Percentiles rank a stretch among this genome's conserved stretches.
phyloP scores from a whole-genome alignment of 2,113 vertebrate genomes.

The Microtus ochrogaster region DNA sequence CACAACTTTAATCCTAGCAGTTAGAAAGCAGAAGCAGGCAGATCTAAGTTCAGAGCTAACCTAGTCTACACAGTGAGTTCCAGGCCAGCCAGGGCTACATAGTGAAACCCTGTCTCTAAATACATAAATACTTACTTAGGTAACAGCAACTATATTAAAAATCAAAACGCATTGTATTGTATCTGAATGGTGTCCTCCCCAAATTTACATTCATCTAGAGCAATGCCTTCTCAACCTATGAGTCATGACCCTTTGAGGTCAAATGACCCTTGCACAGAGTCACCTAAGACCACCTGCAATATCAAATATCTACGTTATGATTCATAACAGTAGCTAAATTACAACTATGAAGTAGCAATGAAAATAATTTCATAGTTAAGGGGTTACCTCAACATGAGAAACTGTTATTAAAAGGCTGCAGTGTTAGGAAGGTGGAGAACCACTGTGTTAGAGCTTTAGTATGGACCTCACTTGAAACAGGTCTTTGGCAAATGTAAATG shows the following conservation, averaged over 20 bases:
- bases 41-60: neutral
- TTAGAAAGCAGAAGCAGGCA: neutral
- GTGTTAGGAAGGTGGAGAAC: neutral
- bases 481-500: neutral
- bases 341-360: neutral
- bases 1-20: neutral
- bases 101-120: neutral
- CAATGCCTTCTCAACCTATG: neutral
- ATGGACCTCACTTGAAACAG: neutral
- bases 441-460: neutral
- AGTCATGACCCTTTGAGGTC: too few species aligned
- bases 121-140: slow-evolving; percentile 24
- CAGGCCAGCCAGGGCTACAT: neutral
- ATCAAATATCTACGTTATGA: neutral
- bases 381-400: neutral
- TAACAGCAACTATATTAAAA: slow-evolving; percentile 23
- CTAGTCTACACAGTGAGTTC: neutral
- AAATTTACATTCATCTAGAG: slow-evolving; percentile 8
- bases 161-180: neutral
- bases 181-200: neutral
- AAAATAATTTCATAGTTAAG: neutral
- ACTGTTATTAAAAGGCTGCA: neutral
- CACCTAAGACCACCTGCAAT: neutral
- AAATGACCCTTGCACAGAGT: neutral
- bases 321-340: neutral